Conservation (phyloP, 2,888 invertebrate genomes). For the Caenorhabditis zanzibari region DNA sequence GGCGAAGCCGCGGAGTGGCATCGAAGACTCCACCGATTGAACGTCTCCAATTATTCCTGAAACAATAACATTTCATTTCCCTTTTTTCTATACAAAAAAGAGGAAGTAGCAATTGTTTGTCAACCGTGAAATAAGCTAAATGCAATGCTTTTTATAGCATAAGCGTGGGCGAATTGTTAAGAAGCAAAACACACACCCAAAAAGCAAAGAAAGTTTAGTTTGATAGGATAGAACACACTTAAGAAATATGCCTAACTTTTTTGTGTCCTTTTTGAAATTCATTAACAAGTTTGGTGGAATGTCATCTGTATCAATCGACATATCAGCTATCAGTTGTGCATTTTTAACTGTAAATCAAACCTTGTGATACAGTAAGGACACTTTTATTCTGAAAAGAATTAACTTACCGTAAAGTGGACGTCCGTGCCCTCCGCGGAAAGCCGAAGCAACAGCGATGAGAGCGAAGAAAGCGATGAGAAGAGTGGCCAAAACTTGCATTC, state of each 20-base stretch:
- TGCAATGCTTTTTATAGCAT: not conserved
- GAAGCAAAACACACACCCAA: conserved; percentile 35
- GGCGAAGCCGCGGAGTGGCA: conserved; percentile 66
- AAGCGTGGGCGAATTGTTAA: not conserved
- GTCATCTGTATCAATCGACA: conserved; percentile 55
- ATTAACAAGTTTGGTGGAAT: conserved; percentile 61
- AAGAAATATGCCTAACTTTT: conserved; percentile 62
- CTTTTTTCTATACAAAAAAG: not conserved
- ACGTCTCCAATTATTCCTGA: conserved; percentile 69
- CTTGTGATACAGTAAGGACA: not conserved
- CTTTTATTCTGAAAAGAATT: not conserved
- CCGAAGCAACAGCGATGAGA: conserved; percentile 54
- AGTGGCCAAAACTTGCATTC: conserved; percentile 60
- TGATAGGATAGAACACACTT: conserved; percentile 43
- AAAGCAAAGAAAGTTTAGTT: conserved; percentile 1
- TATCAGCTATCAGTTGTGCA: conserved; percentile 65
- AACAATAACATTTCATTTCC: conserved; percentile 22
- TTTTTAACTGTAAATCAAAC: conserved; percentile 60
- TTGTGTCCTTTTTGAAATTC: conserved; percentile 61
- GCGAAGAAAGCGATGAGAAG: conserved; percentile 55
- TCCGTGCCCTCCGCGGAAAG: conserved; percentile 69
- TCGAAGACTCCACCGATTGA: conserved; percentile 65
- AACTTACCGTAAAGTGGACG: conserved; percentile 66
- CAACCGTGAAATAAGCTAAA: conserved; percentile 31
- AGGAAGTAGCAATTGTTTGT: conserved; percentile 37